These are phyloP conservation scores for Carabus problematicus DNA, from an alignment of 2,888 invertebrate genomes.

Conservation along the genomic window DNA sequence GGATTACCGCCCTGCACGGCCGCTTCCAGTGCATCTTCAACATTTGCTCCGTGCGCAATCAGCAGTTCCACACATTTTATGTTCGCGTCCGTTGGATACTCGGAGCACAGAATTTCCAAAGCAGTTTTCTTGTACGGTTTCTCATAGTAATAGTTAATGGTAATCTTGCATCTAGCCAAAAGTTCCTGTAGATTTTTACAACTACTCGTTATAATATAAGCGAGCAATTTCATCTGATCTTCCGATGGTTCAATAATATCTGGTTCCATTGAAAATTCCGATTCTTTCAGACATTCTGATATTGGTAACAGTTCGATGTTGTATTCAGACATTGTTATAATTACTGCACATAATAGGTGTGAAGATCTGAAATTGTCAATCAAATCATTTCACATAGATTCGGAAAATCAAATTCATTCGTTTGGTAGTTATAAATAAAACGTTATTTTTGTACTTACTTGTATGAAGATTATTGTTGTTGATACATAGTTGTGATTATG, in stretches of 20 bases:
- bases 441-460: too few species aligned
- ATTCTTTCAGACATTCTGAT: too few species aligned
- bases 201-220: constrained; percentile 31
- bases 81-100: constrained; percentile 8
- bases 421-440: too few species aligned
- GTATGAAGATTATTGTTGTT: too few species aligned
- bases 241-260: constrained; percentile 8
- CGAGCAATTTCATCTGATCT: constrained; percentile 23
- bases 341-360: too few species aligned
- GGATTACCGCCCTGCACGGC: constrained; percentile 25
- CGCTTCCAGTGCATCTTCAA: constrained; percentile 24
- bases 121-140: constrained; percentile 33
- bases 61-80: constrained; percentile 28
- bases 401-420: too few species aligned
- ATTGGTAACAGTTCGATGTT: too few species aligned
- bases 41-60: constrained; percentile 30
- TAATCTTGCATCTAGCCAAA: not conserved
- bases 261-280: too few species aligned
- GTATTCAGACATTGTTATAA: too few species aligned
- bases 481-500: too few species aligned
- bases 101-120: constrained; percentile 27
- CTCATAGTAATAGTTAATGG: constrained; percentile 31
- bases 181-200: constrained; percentile 15
- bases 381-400: too few species aligned
- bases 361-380: too few species aligned